Percentiles rank a stretch among this genome's conserved stretches.
phyloP scores from a whole-genome alignment of 2,888 invertebrate genomes.

The Harpalus rubripes region DNA sequence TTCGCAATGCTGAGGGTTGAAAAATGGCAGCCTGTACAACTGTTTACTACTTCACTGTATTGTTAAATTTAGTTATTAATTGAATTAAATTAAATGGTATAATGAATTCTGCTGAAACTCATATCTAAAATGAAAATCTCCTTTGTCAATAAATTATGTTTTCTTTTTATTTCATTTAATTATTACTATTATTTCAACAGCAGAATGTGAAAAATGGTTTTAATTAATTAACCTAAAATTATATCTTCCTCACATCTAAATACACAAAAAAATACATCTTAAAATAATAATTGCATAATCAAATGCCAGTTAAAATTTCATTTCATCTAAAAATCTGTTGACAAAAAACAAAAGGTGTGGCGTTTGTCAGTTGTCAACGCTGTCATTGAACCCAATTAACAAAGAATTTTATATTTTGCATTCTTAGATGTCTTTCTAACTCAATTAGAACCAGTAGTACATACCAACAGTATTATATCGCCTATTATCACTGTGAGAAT shows the following conservation, averaged over 20 bases:
- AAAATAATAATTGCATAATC: conserved; percentile 17
- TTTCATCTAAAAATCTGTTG: conserved; percentile 16
- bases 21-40: no score
- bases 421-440: conserved; percentile 34
- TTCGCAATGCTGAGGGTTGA: no score
- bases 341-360: conserved; percentile 38
- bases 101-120: no score
- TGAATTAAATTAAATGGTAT: no score
- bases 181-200: background rate
- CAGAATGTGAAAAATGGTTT: background rate
- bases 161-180: no score
- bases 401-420: conserved; percentile 52
- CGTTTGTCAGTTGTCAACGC: conserved; percentile 30
- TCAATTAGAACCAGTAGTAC: conserved; percentile 40
- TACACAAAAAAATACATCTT: background rate
- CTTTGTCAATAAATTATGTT: no score
- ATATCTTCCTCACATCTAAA: background rate
- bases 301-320: conserved; percentile 14
- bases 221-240: background rate
- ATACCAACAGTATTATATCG: conserved; percentile 35
- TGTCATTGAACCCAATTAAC: conserved; percentile 55
- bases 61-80: no score
- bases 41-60: no score
- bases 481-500: conserved; percentile 50
- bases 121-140: no score